These are phyloP conservation scores for Glaucopsyche alexis DNA, from an alignment of 2,888 invertebrate genomes.

Conservation along the genomic window DNA sequence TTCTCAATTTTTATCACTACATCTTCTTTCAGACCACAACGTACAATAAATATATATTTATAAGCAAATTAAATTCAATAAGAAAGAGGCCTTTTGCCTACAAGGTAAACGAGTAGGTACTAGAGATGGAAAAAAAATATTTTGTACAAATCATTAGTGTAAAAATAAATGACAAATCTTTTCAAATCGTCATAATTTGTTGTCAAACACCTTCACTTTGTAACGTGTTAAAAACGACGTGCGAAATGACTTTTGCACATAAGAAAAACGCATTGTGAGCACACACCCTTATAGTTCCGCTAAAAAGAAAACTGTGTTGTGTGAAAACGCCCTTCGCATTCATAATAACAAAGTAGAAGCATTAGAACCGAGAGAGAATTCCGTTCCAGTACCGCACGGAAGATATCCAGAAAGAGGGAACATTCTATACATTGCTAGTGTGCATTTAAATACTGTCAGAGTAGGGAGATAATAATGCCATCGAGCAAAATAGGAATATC, in stretches of 20 bases:
- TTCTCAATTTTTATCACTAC: too few relatives aligned
- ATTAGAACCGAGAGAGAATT: slow-evolving; percentile 11
- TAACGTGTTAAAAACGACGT: not conserved
- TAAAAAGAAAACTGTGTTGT: slow-evolving; percentile 6
- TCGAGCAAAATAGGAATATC: too few relatives aligned
- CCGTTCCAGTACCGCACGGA: slow-evolving; percentile 30
- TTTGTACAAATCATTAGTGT: not conserved
- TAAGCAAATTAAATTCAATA: too few relatives aligned
- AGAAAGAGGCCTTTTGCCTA: too few relatives aligned
- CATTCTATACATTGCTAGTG: not conserved
- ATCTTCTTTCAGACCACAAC: too few relatives aligned
- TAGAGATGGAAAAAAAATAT: too few relatives aligned
- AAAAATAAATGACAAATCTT: not conserved
- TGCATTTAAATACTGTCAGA: too few relatives aligned
- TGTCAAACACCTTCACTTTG: not conserved
- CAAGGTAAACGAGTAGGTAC: too few relatives aligned
- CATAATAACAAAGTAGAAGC: slow-evolving; percentile 25
- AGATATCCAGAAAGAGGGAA: not conserved
- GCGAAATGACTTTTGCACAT: not conserved
- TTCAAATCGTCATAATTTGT: not conserved
- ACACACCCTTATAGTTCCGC: not conserved
- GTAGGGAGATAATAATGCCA: too few relatives aligned
- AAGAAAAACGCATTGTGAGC: not conserved
- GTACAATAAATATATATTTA: too few relatives aligned
- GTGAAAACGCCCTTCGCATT: slow-evolving; percentile 28